Percentiles rank a stretch among this genome's conserved stretches.
These are phyloP conservation scores for Pyrocephalus nanus DNA, from an alignment of 2,797 vertebrate genomes.

Conservation along the genomic window DNA sequence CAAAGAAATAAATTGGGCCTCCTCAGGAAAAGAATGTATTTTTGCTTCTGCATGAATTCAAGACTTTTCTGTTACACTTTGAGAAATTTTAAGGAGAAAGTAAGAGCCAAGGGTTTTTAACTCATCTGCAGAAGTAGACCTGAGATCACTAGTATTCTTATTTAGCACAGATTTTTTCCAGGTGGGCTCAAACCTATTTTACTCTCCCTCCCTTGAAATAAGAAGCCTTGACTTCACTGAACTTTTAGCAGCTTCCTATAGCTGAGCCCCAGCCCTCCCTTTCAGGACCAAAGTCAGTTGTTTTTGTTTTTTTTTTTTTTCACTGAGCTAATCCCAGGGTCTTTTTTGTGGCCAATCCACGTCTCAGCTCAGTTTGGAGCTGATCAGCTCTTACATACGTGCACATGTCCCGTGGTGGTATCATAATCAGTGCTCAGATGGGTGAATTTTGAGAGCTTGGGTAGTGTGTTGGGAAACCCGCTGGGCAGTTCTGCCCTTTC, in stretches of 20 bases:
- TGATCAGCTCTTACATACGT: neutral
- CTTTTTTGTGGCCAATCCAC: neutral
- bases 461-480: fast-evolving
- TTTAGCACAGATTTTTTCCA: neutral
- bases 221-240: neutral
- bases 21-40: neutral
- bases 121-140: neutral
- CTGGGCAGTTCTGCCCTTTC: neutral
- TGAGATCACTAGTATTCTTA: neutral
- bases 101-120: neutral
- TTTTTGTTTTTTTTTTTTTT: neutral
- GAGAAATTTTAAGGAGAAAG: neutral
- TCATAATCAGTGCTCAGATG: fast-evolving
- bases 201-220: neutral
- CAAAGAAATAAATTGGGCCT: neutral
- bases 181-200: neutral
- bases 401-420: fast-evolving
- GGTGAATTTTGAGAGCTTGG: neutral
- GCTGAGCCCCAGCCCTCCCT: neutral
- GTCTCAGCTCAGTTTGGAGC: neutral
- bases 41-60: neutral
- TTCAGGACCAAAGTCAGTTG: neutral
- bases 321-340: no score
- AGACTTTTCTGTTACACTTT: neutral
- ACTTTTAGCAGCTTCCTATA: neutral